A percentile compares a stretch with the other conserved stretches of the same genome.
These are phyloP conservation scores for Latrodectus elegans DNA, from an alignment of 2,888 invertebrate species.

Conservation along the genomic window DNA sequence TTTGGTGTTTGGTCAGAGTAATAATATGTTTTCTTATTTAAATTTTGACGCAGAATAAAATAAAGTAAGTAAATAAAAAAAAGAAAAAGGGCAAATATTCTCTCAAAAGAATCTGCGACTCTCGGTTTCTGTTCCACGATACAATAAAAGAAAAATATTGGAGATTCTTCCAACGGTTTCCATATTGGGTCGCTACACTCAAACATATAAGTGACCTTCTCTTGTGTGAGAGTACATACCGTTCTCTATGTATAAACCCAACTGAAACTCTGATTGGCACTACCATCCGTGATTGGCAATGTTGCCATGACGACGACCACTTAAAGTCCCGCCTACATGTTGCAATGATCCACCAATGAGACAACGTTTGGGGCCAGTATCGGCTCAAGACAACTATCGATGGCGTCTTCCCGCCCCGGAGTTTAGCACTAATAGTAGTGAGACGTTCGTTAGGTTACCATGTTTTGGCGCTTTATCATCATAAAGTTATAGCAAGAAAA, in stretches of 20 bases:
- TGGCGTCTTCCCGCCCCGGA: conserved; percentile 68
- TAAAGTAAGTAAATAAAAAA: too few relatives aligned
- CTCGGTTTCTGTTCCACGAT: too few relatives aligned
- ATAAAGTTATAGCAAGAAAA: not conserved
- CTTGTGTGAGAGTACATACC: conserved; percentile 43
- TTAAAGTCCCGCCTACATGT: conserved; percentile 54
- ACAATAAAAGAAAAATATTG: too few relatives aligned
- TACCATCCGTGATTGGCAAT: conserved; percentile 61
- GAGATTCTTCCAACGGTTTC: conserved; percentile 13
- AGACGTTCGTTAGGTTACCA: conserved; percentile 16
- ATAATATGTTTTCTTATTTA: too few relatives aligned
- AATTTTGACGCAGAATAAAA: too few relatives aligned
- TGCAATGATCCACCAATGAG: conserved; percentile 64
- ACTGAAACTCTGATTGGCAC: conserved; percentile 62
- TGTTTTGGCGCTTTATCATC: conserved; percentile 17
- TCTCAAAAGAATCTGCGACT: too few relatives aligned
- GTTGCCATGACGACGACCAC: conserved; percentile 62
- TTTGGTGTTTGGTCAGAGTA: too few relatives aligned
- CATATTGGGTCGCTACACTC: conserved; percentile 53
- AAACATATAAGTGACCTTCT: conserved; percentile 67
- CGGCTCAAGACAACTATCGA: conserved; percentile 69
- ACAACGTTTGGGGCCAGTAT: conserved; percentile 60
- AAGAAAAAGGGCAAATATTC: too few relatives aligned
- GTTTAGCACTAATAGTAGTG: conserved; percentile 69
- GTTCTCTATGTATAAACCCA: conserved; percentile 51